Evolutionary conservation across 1,140 invertebrate species (phyloP).

Genomic region (Spodoptera frugiperda): DNA sequence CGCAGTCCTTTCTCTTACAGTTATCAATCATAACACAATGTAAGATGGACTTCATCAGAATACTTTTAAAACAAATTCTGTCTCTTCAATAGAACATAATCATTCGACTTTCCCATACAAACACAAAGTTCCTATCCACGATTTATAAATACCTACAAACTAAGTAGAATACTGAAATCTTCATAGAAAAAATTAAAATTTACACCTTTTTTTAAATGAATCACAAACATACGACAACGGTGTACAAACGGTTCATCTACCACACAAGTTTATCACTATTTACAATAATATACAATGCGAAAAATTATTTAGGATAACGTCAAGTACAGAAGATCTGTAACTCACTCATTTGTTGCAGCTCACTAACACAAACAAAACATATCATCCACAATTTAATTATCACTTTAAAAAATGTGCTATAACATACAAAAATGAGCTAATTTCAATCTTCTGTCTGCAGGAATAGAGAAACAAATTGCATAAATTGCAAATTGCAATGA

Average conservation of each 20-base stretch:
- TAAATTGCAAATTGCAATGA: slow-evolving; percentile 23
- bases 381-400: background rate
- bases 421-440: slow-evolving; percentile 7
- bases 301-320: slow-evolving; percentile 57
- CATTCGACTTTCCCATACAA: slow-evolving; percentile 7
- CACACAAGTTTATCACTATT: slow-evolving; percentile 61
- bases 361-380: background rate
- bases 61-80: background rate
- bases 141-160: slow-evolving; percentile 71
- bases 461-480: slow-evolving; percentile 22
- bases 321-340: background rate
- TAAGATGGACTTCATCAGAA: no score
- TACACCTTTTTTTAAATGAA: slow-evolving; percentile 69
- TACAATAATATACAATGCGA: slow-evolving; percentile 77
- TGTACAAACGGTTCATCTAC: slow-evolving; percentile 59
- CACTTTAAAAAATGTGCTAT: slow-evolving; percentile 12
- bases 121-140: slow-evolving; percentile 32
- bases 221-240: slow-evolving; percentile 70
- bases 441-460: slow-evolving; percentile 2
- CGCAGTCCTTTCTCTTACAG: no score
- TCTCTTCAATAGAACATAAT: background rate
- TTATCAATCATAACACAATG: no score
- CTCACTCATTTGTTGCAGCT: slow-evolving; percentile 6
- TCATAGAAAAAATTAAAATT: slow-evolving; percentile 67
- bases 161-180: slow-evolving; percentile 75